phyloP scores from a whole-genome alignment of 2,888 invertebrate genomes.

The Holacanthella duospinosa region DNA sequence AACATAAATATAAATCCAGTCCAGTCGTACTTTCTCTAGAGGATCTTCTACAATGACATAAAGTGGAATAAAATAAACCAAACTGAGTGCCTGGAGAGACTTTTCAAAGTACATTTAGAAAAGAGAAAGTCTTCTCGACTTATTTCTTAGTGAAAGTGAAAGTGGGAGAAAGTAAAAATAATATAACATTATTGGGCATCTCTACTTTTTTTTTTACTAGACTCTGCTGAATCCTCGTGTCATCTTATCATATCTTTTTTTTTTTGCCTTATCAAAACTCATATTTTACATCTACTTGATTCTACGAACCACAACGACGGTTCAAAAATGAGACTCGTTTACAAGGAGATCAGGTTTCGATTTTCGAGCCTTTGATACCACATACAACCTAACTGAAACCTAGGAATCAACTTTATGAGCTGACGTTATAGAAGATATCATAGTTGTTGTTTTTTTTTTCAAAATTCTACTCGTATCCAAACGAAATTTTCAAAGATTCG shows the following conservation, averaged over 20 bases:
- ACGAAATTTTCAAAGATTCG: background rate
- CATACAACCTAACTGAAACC: background rate
- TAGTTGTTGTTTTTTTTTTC: background rate
- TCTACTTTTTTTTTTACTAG: background rate
- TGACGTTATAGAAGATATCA: background rate
- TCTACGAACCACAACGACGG: background rate
- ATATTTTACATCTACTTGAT: constrained; percentile 3
- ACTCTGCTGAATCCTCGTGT: background rate
- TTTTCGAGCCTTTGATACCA: background rate
- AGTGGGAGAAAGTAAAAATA: background rate
- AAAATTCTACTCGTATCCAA: background rate
- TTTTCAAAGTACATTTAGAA: background rate
- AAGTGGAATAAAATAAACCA: constrained; percentile 6
- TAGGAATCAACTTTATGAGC: background rate
- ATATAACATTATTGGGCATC: constrained; percentile 4
- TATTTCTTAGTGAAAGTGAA: too few relatives aligned
- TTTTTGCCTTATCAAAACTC: background rate
- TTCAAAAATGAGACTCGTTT: constrained; percentile 1
- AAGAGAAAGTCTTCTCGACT: background rate
- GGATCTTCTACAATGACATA: constrained; percentile 3
- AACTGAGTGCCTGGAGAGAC: constrained; percentile 3
- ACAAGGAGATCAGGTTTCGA: background rate
- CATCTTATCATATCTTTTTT: background rate
- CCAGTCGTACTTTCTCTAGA: background rate
- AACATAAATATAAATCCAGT: constrained; percentile 3